Percentiles rank a stretch among this genome's conserved stretches.
Evolutionary conservation across 2,888 invertebrate genomes (phyloP).

Genomic region (Ptychoptera albimana): DNA sequence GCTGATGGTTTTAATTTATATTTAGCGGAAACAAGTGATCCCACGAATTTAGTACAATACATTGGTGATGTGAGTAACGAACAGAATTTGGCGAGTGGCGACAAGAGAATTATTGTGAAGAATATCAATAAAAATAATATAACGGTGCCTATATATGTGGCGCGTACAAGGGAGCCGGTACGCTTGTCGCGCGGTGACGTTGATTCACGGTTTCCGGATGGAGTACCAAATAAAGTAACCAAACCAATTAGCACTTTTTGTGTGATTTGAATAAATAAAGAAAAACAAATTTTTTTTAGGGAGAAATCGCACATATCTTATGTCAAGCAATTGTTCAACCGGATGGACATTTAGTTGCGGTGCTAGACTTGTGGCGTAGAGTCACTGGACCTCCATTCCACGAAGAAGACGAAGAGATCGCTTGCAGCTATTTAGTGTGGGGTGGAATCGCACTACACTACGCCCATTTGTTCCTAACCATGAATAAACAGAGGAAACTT

Average conservation of each 20-base stretch:
- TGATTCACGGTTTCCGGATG: conserved; percentile 37
- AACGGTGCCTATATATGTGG: conserved; percentile 26
- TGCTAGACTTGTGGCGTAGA: conserved; percentile 50
- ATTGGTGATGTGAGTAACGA: conserved; percentile 22
- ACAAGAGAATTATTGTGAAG: conserved; percentile 19
- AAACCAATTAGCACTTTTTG: too few species aligned
- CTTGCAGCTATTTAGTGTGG: conserved; percentile 48
- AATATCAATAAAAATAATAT: conserved; percentile 13
- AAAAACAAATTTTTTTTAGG: conserved; percentile 16
- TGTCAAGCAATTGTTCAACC: conserved; percentile 48
- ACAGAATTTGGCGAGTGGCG: conserved; percentile 20
- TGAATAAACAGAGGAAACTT: conserved; percentile 53
- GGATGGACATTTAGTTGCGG: conserved; percentile 44
- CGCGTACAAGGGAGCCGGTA: conserved; percentile 31
- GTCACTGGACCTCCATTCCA: conserved; percentile 36
- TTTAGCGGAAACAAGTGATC: conserved; percentile 32
- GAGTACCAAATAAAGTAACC: conserved; percentile 15
- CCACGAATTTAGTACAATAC: conserved; percentile 26
- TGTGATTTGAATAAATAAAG: too few species aligned
- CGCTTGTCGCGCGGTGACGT: conserved; percentile 28
- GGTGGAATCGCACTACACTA: conserved; percentile 54
- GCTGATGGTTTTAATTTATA: conserved; percentile 50
- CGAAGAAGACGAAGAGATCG: conserved; percentile 52
- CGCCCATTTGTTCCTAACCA: conserved; percentile 48
- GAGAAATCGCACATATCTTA: conserved; percentile 32